phyloP scores from a whole-genome alignment of 1,140 invertebrate species.

The Heliconius melpomene region DNA sequence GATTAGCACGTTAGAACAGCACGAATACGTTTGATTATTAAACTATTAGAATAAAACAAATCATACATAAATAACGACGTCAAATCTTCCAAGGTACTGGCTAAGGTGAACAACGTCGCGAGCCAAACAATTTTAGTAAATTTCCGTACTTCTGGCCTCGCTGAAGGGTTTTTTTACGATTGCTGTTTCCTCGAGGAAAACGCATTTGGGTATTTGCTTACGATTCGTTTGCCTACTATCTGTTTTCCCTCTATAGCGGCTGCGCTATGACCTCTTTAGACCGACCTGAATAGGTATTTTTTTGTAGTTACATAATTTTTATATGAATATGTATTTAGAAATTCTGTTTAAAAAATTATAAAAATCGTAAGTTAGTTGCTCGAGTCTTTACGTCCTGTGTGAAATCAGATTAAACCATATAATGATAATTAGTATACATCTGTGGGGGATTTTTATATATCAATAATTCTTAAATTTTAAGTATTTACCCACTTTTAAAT shows the following conservation, averaged over 20 bases:
- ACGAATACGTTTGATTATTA: too few relatives aligned
- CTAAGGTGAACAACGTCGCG: constrained; percentile 9
- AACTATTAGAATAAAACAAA: too few relatives aligned
- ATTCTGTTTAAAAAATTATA: too few relatives aligned
- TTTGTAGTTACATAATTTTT: neutral
- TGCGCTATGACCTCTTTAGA: constrained; percentile 15
- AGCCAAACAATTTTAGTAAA: neutral
- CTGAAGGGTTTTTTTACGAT: constrained; percentile 20
- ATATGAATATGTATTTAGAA: neutral
- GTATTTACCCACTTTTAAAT: too few relatives aligned
- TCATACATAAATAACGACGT: neutral
- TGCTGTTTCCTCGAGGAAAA: constrained; percentile 17
- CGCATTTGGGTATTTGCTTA: constrained; percentile 4
- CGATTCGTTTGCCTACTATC: neutral
- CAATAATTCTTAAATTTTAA: neutral
- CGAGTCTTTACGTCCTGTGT: neutral
- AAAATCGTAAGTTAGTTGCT: too few relatives aligned
- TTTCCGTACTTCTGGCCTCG: constrained; percentile 15
- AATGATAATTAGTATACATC: neutral
- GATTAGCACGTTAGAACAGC: too few relatives aligned
- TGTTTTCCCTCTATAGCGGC: neutral
- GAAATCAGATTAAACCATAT: neutral
- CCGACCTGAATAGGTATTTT: neutral
- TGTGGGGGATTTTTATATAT: neutral
- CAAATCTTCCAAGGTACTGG: neutral